Percentiles rank a stretch among this genome's conserved stretches.
Evolutionary conservation across 2,797 vertebrate species (phyloP).

Genomic region (Pitangus sulphuratus): DNA sequence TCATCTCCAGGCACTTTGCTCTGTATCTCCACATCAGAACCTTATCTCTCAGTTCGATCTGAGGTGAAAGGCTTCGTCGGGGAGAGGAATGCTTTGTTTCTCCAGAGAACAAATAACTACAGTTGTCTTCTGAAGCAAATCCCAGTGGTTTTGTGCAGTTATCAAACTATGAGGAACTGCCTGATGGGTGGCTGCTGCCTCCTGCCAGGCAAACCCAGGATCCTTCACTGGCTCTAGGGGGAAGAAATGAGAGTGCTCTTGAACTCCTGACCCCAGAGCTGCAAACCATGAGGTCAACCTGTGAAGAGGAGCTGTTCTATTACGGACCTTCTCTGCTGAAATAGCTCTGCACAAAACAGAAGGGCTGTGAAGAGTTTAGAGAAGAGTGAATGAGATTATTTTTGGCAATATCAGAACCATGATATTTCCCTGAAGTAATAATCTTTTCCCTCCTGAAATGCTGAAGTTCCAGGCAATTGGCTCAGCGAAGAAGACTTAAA

Average conservation of each 20-base stretch:
- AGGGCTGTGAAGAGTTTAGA: not conserved
- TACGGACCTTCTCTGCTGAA: not conserved
- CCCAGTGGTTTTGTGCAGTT: not conserved
- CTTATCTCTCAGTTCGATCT: not conserved
- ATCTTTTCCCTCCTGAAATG: not conserved
- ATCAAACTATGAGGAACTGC: not conserved
- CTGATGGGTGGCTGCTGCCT: not conserved
- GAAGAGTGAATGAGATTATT: not conserved
- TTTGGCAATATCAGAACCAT: not conserved
- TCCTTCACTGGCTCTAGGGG: not conserved
- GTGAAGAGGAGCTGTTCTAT: not conserved
- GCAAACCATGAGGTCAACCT: not conserved
- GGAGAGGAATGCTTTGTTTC: constrained; percentile 31
- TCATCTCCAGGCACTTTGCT: not conserved
- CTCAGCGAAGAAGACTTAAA: not conserved
- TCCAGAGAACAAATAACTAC: not conserved
- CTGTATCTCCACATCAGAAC: not conserved
- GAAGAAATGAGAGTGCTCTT: not conserved
- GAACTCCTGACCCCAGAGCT: not conserved
- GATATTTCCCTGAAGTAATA: not conserved
- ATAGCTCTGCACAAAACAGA: not conserved
- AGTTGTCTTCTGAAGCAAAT: constrained; percentile 6
- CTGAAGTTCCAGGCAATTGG: not conserved
- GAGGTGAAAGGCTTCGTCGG: constrained; percentile 10
- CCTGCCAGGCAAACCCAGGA: not conserved